These are phyloP conservation scores for Polypterus bichir DNA, from an alignment of 2,113 vertebrate species.

Conservation along the genomic window DNA sequence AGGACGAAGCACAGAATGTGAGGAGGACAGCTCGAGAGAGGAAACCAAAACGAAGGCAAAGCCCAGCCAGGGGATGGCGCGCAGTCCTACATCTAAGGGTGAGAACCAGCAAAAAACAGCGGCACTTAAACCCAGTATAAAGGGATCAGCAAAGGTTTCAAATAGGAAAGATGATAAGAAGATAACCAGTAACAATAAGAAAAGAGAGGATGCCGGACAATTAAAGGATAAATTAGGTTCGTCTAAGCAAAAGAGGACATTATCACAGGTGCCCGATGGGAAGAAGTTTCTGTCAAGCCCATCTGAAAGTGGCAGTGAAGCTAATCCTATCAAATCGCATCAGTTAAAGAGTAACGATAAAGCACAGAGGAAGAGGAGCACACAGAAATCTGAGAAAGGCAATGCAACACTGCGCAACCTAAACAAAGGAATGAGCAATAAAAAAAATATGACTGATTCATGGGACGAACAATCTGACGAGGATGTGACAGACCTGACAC, in stretches of 20 bases:
- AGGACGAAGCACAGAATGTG: too few species aligned
- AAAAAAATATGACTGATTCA: background rate
- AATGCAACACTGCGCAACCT: too few species aligned
- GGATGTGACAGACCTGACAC: conserved; percentile 6
- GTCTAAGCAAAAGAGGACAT: too few species aligned
- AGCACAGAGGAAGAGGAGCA: conserved; percentile 10
- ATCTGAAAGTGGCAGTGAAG: background rate
- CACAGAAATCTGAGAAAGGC: conserved; percentile 15
- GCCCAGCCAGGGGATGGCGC: background rate
- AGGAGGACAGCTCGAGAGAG: conserved; percentile 15
- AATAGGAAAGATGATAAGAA: conserved; percentile 8
- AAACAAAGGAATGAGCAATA: too few species aligned
- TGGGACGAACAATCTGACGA: conserved; percentile 24
- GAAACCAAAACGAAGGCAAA: conserved; percentile 21
- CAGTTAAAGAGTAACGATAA: conserved; percentile 11
- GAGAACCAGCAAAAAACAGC: background rate
- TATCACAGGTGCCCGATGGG: conserved; percentile 1
- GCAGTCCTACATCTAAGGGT: conserved; percentile 1
- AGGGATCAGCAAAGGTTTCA: too few species aligned
- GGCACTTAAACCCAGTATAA: background rate
- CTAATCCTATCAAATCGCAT: conserved; percentile 4
- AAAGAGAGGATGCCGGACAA: conserved; percentile 2
- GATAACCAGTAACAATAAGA: background rate
- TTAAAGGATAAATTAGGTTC: conserved; percentile 6
- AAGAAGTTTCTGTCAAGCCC: conserved; percentile 7